Conservation (phyloP, 2,113 vertebrate species). For the Beaufortia kweichowensis region DNA sequence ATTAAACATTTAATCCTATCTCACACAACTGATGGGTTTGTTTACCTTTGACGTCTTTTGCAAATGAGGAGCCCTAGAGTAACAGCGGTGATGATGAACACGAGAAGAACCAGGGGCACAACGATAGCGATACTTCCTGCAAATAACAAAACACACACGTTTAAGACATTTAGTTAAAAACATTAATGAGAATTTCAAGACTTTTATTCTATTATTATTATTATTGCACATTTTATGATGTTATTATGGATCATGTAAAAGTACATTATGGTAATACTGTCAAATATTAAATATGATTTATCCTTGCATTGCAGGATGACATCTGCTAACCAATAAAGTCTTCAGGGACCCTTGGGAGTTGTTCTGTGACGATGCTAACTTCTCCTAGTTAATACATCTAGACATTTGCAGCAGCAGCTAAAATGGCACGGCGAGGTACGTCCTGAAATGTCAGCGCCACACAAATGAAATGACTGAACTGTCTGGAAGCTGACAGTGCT, state of each 20-base stretch:
- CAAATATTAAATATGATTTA: not conserved
- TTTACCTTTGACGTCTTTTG: conserved; percentile 83
- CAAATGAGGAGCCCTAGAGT: conserved; percentile 84
- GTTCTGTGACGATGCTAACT: not conserved
- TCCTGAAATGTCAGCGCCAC: conserved; percentile 44
- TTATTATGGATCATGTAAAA: too few relatives aligned
- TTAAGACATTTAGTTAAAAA: too few relatives aligned
- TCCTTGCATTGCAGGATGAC: not conserved
- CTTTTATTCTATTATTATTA: too few relatives aligned
- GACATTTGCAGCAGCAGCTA: not conserved
- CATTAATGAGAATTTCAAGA: too few relatives aligned
- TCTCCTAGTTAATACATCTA: not conserved
- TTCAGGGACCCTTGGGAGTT: too few relatives aligned
- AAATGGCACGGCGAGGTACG: conserved; percentile 32
- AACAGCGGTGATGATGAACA: conserved; percentile 80
- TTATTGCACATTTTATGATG: too few relatives aligned
- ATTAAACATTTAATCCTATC: conserved; percentile 6
- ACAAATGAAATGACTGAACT: conserved; percentile 33
- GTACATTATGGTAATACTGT: not conserved
- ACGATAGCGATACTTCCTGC: conserved; percentile 87
- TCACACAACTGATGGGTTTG: not conserved
- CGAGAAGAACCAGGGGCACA: conserved; percentile 83
- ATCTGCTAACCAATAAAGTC: too few relatives aligned
- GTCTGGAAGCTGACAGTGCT: not conserved
- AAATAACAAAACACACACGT: conserved; percentile 51